Evolutionary conservation across 2,113 vertebrate genomes (phyloP).

Genomic region (Myiozetetes cayanensis): DNA sequence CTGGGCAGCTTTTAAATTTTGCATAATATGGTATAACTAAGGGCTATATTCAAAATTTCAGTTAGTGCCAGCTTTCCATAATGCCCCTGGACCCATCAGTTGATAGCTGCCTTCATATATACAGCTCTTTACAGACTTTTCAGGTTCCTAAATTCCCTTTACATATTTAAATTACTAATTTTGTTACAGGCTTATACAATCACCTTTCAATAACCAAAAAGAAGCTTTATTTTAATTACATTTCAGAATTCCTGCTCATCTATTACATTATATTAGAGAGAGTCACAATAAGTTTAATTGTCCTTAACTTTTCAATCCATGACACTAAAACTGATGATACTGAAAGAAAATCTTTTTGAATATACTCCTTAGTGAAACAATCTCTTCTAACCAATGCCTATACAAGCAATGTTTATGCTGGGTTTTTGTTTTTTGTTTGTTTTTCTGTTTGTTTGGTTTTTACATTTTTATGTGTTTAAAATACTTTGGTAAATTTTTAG

Average conservation of each 20-base stretch:
- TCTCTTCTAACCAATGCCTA: slow-evolving; percentile 81
- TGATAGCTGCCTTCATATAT: slow-evolving; percentile 1
- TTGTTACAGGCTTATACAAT: slow-evolving; percentile 7
- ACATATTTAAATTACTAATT: slow-evolving; percentile 26
- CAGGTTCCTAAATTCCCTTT: slow-evolving; percentile 22
- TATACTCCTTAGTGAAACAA: slow-evolving; percentile 78
- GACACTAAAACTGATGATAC: slow-evolving; percentile 47
- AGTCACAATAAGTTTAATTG: slow-evolving; percentile 15
- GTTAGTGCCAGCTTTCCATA: slow-evolving; percentile 49
- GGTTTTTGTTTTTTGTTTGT: slow-evolving; percentile 78
- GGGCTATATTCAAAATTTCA: slow-evolving; percentile 80
- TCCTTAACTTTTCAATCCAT: slow-evolving; percentile 42
- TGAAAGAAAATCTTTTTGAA: slow-evolving; percentile 71
- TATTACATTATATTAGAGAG: background rate
- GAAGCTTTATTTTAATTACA: slow-evolving; percentile 44
- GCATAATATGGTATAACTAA: slow-evolving; percentile 54
- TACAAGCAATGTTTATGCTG: slow-evolving; percentile 84
- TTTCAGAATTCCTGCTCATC: slow-evolving; percentile 18
- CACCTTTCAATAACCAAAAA: slow-evolving; percentile 52
- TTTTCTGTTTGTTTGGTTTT: slow-evolving; percentile 80
- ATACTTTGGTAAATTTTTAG: slow-evolving; percentile 96
- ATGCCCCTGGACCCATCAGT: background rate
- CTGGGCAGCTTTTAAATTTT: slow-evolving; percentile 83
- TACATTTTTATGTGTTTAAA: slow-evolving; percentile 92
- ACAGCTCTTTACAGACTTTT: background rate